These are phyloP conservation scores for Opisthograptis luteolata DNA, from an alignment of 2,888 invertebrate genomes.

Conservation along the genomic window DNA sequence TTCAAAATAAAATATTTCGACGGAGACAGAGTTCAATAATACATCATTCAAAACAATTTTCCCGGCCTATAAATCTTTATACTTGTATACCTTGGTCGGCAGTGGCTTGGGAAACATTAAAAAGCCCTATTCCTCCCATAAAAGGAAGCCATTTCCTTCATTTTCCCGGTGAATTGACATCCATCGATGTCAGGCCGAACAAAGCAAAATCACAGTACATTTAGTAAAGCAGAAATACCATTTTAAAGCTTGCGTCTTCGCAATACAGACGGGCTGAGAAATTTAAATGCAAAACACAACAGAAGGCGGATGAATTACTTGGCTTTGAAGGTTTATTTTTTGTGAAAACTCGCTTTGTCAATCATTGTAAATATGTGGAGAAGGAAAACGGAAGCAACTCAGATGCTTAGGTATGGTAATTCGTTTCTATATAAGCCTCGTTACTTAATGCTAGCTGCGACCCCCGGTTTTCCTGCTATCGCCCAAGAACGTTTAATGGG, in stretches of 20 bases:
- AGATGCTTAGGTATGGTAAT: slow-evolving; percentile 11
- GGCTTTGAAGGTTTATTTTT: slow-evolving; percentile 16
- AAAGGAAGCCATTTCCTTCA: slow-evolving; percentile 58
- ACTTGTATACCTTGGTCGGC: slow-evolving; percentile 32
- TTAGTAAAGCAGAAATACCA: slow-evolving; percentile 46
- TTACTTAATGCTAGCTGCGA: too few species aligned
- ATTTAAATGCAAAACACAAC: slow-evolving; percentile 27
- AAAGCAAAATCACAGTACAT: slow-evolving; percentile 60
- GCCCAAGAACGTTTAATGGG: too few species aligned
- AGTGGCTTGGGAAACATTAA: slow-evolving; percentile 48
- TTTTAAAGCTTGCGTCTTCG: slow-evolving; percentile 45
- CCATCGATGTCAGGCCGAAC: slow-evolving; percentile 61
- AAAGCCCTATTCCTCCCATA: slow-evolving; percentile 53
- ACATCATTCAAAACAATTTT: slow-evolving; percentile 42
- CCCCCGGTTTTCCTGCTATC: too few species aligned
- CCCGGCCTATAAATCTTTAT: slow-evolving; percentile 34
- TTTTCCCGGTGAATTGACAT: slow-evolving; percentile 67
- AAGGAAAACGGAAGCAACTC: slow-evolving; percentile 10
- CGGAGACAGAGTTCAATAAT: slow-evolving; percentile 38
- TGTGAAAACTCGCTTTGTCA: slow-evolving; percentile 19
- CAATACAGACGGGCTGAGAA: slow-evolving; percentile 31
- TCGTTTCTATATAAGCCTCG: too few species aligned
- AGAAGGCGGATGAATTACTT: slow-evolving; percentile 19
- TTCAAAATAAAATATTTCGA: neutral
- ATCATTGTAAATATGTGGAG: slow-evolving; percentile 11